These are phyloP conservation scores for Tetranychus piercei DNA, from an alignment of 2,888 invertebrate species.

Conservation along the genomic window DNA sequence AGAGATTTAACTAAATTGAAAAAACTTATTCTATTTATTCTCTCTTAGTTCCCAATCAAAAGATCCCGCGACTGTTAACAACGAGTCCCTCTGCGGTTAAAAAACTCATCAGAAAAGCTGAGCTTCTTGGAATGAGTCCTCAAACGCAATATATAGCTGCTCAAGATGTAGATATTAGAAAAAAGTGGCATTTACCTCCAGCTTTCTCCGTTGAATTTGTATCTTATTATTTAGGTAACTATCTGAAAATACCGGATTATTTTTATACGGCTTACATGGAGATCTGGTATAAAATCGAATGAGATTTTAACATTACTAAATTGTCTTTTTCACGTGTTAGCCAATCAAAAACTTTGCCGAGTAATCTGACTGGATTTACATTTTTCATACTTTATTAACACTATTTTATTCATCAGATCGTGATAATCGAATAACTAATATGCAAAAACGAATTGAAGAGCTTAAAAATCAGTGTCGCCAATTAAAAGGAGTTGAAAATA, in stretches of 20 bases:
- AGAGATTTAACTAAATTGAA: constrained; percentile 12
- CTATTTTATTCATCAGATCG: constrained; percentile 41
- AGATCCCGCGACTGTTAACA: constrained; percentile 72
- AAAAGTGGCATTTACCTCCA: constrained; percentile 83
- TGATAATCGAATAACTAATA: constrained; percentile 55
- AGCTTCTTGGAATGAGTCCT: constrained; percentile 65
- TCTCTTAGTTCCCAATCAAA: constrained; percentile 64
- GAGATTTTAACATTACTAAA: no score
- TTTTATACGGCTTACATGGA: no score
- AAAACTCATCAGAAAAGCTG: constrained; percentile 61
- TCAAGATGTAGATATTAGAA: constrained; percentile 58
- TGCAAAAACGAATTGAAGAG: constrained; percentile 56
- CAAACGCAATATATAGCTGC: constrained; percentile 23
- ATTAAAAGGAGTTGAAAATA: constrained; percentile 56
- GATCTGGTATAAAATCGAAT: no score
- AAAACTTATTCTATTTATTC: background rate
- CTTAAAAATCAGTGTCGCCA: constrained; percentile 53
- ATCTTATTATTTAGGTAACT: constrained; percentile 54
- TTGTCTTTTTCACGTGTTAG: no score
- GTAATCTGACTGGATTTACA: background rate
- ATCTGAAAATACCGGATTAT: background rate
- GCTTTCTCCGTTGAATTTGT: constrained; percentile 87
- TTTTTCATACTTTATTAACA: background rate
- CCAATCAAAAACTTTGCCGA: background rate
- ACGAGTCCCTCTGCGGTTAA: constrained; percentile 75